Conservation (phyloP, 2,888 invertebrate species). For the Eudiplozoon nipponicum region DNA sequence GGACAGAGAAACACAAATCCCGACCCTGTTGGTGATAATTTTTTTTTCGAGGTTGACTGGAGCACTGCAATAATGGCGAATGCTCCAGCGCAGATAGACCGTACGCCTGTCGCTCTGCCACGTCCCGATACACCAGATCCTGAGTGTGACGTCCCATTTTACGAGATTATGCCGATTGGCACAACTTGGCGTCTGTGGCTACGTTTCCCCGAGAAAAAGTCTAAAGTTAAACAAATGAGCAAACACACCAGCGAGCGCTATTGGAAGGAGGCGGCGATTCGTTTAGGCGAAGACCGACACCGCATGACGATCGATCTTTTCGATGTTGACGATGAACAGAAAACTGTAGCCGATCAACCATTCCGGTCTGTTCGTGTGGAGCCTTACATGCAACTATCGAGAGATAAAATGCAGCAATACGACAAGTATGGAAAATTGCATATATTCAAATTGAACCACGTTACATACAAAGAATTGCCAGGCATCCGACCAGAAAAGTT, state of each 20-base stretch:
- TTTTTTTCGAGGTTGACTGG: neutral
- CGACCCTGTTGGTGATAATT: neutral
- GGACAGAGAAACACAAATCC: neutral
- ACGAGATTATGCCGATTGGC: conserved; percentile 7
- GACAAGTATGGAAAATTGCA: conserved; percentile 97
- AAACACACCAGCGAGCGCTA: conserved; percentile 30
- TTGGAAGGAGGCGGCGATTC: conserved; percentile 82
- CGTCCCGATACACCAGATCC: neutral
- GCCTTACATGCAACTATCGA: conserved; percentile 30
- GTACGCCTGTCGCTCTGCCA: neutral
- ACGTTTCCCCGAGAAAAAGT: conserved; percentile 22
- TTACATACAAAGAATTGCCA: conserved; percentile 59
- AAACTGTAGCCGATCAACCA: conserved; percentile 46
- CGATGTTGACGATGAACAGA: conserved; percentile 35
- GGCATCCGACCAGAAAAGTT: conserved; percentile 31
- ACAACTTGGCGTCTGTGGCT: conserved; percentile 14
- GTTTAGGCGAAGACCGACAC: conserved; percentile 42
- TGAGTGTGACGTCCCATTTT: neutral
- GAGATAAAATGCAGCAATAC: conserved; percentile 44
- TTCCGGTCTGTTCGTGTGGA: conserved; percentile 33
- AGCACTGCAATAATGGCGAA: neutral
- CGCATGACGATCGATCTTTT: conserved; percentile 42
- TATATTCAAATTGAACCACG: conserved; percentile 44
- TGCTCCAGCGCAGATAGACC: neutral
- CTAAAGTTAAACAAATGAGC: conserved; percentile 25